Base-by-base conservation (phyloP, 2,113 vertebrate species). In the Caranx melampygus region DNA sequence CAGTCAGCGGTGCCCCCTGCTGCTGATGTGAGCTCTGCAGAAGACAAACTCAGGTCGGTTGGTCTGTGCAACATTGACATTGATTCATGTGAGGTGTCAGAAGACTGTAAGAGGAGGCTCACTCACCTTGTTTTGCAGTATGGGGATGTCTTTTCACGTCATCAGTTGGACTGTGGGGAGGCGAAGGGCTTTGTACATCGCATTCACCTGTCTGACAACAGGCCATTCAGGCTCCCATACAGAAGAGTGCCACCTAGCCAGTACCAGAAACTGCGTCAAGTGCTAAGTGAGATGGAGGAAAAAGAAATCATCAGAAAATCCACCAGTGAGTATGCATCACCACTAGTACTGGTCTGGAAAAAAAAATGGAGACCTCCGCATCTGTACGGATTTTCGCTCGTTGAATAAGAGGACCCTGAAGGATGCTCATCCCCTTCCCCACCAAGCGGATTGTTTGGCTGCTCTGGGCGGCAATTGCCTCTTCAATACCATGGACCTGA, bases 71-170 rank as follows among this genome's bases (percentile, higher is more conserved):
- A 0, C 14, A 10, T 76, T 26, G 42, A 59, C 2, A 26, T 73
- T 3, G 57, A 68, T 18, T 74, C 78, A 7, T 71, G 57, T 62
- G 57, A 74, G 9, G 70, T 45, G 3, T 81, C 63, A 6, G 47
- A 37, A 2, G 37, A 44, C 20, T 62, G 54, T 1, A 67, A 51
- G 35, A 73, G 18, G 18, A 66, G 18, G 0, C n/a, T 66, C n/a
- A 21, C 69, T 33, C 34, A 60, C 44, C 78, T 66, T 42, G 44
- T 80, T 21, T 44, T 67, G 21, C 78, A 80, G 62, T 80, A 73
- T 33, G n/a, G 52, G 18, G 62, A 52, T 51, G 5, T 59, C 31
- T 59, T 59, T 59, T 59, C 57, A 59, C 31, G 31, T 14, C 57
- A 59, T 6, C 47, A 59, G 15, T 33, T 71, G 6, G 59, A 64